Conservation (phyloP, 1,140 invertebrate genomes). For the Ceratina calcarata region DNA sequence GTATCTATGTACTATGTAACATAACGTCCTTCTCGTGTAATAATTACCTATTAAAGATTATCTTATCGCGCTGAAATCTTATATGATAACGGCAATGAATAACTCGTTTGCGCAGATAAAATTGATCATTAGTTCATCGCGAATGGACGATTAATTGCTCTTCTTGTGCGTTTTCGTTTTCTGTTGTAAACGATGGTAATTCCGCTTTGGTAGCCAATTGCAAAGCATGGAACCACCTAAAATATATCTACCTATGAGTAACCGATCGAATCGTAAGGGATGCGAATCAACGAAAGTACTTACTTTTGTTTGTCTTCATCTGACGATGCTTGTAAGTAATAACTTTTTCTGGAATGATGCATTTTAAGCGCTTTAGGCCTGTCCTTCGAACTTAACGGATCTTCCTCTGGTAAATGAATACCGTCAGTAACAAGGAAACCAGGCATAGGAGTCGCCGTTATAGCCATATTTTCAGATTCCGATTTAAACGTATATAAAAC, state of each 20-base stretch:
- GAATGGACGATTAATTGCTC: constrained; percentile 69
- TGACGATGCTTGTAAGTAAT: constrained; percentile 81
- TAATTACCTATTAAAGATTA: constrained; percentile 66
- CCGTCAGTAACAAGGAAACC: constrained; percentile 81
- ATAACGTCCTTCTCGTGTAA: constrained; percentile 64
- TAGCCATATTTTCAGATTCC: constrained; percentile 81
- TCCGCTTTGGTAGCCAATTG: constrained; percentile 80
- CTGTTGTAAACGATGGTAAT: constrained; percentile 72
- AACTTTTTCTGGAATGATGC: constrained; percentile 81
- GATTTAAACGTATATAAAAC: constrained; percentile 85
- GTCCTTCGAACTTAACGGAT: constrained; percentile 75
- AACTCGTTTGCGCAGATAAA: constrained; percentile 70
- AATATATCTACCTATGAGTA: constrained; percentile 1
- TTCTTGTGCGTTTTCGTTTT: constrained; percentile 68
- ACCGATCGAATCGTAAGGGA: not conserved
- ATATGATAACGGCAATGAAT: constrained; percentile 61
- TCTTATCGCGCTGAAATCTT: constrained; percentile 57
- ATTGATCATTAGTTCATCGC: constrained; percentile 67
- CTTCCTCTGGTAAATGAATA: constrained; percentile 71
- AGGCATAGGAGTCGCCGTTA: constrained; percentile 85
- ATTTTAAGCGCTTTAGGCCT: constrained; percentile 82
- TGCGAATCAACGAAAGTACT: constrained; percentile 4
- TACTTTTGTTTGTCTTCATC: constrained; percentile 79
- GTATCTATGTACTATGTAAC: constrained; percentile 63
- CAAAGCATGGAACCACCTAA: constrained; percentile 79